Evolutionary conservation across 2,113 vertebrate species (phyloP), one percentile per base, ranked within the genome.

Genomic region (Semicossyphus pulcher): DNA sequence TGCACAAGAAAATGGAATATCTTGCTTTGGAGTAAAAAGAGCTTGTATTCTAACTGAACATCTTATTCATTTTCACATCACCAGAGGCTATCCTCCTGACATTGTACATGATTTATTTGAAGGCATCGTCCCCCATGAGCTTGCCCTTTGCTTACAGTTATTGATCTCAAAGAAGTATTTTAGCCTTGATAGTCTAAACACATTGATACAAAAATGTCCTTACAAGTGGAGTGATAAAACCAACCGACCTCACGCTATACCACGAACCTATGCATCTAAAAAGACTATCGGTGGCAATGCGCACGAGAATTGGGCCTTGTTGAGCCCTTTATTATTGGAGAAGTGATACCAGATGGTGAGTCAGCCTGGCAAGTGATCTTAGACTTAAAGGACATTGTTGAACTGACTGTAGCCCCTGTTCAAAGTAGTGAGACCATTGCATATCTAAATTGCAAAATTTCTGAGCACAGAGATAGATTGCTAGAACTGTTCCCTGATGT

Each of bases 191-290:
- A 5, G n/a, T 25, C 57, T 78, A 5, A 74, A 78, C 45, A 12
- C 48, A 44, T 34, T 58, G 21, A 77, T 77, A 12, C 75, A 45
- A 42, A 42, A 29, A 28, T 83, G 78, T 59, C 69, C 64, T 48
- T 78, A 68, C 56, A 83, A 83, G 29, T 73, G 57, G 68, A 32
- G 26, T 23, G 78, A 85, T 49, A 81, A 78, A 41, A 78, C 63
- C 4, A 66, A 66, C 41, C 15, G 26, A 23, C 48, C 63, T 0
- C 48, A 53, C 8, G 31, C 8, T 8, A 31, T 31, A 31, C 31
- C 31, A 31, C 31, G 8, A 8, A 5, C 31, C 8, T 31, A 5
- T 8, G 8, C 31, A 31, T 31, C 31, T 31, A 31, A 8, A 4
- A 31, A 8, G 4, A 31, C 31, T 4, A 31, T 31, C 4, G 31